Evolutionary conservation across 2,113 vertebrate genomes (phyloP).

Genomic region (Albula goreensis): DNA sequence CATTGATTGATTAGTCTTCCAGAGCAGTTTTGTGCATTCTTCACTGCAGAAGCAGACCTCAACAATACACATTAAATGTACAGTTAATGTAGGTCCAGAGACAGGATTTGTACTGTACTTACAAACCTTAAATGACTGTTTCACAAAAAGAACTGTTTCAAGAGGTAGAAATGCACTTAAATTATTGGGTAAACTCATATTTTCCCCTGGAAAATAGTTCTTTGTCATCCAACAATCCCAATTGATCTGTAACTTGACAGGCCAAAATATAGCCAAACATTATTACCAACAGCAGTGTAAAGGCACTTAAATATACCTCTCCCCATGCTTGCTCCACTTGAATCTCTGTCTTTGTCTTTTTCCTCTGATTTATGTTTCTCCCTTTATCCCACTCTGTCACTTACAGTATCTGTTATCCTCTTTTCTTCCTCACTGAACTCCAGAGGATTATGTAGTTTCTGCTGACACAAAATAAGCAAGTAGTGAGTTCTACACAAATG

Average conservation of each 20-base stretch:
- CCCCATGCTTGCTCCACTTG: not conserved
- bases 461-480: not conserved
- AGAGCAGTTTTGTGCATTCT: too few relatives aligned
- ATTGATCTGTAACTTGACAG: not conserved
- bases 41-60: too few relatives aligned
- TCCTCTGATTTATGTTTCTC: not conserved
- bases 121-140: too few relatives aligned
- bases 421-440: not conserved
- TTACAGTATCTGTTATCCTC: not conserved
- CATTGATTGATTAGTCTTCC: too few relatives aligned
- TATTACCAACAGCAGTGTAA: not conserved
- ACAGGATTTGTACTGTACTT: too few relatives aligned
- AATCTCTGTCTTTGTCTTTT: not conserved
- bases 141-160: not conserved
- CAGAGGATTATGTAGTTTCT: not conserved
- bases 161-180: not conserved
- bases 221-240: not conserved
- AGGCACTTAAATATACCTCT: not conserved
- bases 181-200: not conserved
- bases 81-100: too few relatives aligned
- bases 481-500: not conserved
- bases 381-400: not conserved
- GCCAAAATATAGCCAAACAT: not conserved
- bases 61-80: too few relatives aligned
- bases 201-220: not conserved